Percentiles rank a stretch among this genome's conserved stretches.
Evolutionary conservation across 2,797 vertebrate genomes (phyloP).

Genomic region (Enteromius trimaculatus): DNA sequence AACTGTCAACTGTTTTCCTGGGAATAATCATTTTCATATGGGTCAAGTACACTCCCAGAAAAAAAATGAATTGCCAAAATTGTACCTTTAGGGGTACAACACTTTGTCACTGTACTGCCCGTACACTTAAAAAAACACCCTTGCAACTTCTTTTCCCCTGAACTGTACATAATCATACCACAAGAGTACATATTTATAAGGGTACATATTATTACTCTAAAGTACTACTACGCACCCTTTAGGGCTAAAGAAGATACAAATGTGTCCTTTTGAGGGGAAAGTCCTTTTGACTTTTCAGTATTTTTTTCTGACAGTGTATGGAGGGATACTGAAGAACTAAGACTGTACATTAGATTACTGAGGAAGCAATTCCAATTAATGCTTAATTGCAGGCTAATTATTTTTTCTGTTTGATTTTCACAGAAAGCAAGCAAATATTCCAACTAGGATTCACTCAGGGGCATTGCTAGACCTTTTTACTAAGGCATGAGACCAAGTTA

Average conservation of each 20-base stretch:
- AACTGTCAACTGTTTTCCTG: neutral
- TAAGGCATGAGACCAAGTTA: neutral
- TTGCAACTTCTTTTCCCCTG: neutral
- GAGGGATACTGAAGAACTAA: neutral
- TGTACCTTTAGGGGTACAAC: neutral
- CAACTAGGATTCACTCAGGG: neutral
- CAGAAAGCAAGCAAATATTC: neutral
- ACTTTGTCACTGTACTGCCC: neutral
- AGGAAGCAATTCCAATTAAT: neutral
- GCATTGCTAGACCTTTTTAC: neutral
- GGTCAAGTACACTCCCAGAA: neutral
- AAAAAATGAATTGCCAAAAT: neutral
- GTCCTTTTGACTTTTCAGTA: neutral
- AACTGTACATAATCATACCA: neutral
- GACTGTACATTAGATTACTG: neutral
- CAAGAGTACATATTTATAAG: neutral
- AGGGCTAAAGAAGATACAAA: neutral
- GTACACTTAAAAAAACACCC: neutral
- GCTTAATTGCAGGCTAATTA: neutral
- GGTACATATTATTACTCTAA: neutral
- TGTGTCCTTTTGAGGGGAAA: neutral
- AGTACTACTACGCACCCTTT: neutral
- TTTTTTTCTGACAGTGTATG: neutral
- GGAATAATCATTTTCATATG: neutral
- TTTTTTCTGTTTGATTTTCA: neutral